Conservation (phyloP, 1,140 invertebrate genomes). For the Apis florea region DNA sequence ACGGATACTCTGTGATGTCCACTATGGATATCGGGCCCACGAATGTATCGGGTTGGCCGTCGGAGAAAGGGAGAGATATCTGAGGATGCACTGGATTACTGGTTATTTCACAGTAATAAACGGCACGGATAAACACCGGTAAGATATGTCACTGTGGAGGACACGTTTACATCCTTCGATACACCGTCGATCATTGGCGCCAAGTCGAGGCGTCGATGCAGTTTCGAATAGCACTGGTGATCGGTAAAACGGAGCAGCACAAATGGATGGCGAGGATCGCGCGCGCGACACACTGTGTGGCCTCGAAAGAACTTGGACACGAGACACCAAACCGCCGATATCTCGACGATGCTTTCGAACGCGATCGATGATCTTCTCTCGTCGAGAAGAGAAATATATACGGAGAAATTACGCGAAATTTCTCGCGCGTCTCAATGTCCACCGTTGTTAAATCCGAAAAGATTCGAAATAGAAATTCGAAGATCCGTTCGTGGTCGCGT, state of each 20-base stretch:
- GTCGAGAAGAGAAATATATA: background rate
- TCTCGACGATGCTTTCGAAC: background rate
- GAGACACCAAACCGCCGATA: background rate
- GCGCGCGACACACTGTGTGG: background rate
- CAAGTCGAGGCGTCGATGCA: background rate
- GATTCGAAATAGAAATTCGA: background rate
- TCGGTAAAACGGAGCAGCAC: background rate
- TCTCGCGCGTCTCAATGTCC: background rate
- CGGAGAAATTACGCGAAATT: background rate
- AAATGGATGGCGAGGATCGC: background rate
- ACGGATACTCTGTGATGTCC: conserved; percentile 2
- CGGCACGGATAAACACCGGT: conserved; percentile 3
- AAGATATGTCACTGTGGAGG: background rate
- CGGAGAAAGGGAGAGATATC: background rate
- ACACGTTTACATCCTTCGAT: conserved; percentile 40
- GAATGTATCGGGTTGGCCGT: background rate
- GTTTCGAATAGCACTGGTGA: background rate
- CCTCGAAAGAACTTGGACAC: background rate
- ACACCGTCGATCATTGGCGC: conserved; percentile 8
- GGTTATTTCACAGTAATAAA: conserved; percentile 4
- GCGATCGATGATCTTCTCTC: background rate
- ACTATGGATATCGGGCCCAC: background rate
- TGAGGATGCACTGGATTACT: background rate
- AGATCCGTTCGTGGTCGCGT: background rate
- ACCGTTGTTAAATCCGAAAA: background rate